These are phyloP conservation scores for Scaptomyza tumidula DNA, from an alignment of 2,888 invertebrate genomes.

Conservation along the genomic window DNA sequence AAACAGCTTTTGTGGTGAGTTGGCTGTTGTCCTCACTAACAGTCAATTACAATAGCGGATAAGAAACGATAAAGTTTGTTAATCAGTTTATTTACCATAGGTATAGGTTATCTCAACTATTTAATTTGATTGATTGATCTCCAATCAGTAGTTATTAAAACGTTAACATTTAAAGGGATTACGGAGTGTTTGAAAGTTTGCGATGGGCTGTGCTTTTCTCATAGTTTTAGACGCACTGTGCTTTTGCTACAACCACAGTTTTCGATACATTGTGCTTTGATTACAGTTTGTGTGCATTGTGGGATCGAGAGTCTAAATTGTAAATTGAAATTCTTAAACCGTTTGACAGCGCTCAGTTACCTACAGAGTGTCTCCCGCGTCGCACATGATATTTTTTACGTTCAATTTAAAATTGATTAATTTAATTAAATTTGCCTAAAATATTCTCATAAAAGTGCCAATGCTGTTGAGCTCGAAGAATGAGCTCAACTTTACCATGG, in stretches of 20 bases:
- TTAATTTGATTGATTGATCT: no score
- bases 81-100: no score
- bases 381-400: conserved; percentile 35
- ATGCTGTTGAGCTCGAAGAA: conserved; percentile 32
- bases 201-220: neutral
- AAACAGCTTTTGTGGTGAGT: conserved; percentile 21
- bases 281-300: conserved; percentile 8
- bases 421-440: conserved; percentile 25
- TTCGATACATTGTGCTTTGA: conserved; percentile 4
- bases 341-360: conserved; percentile 36
- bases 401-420: conserved; percentile 13
- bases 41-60: neutral
- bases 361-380: conserved; percentile 26
- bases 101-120: no score
- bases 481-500: conserved; percentile 33
- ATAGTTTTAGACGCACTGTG: conserved; percentile 6
- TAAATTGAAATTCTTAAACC: conserved; percentile 8
- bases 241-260: conserved; percentile 4
- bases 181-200: conserved; percentile 2
- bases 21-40: conserved; percentile 40
- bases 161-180: neutral
- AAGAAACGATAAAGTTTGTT: neutral
- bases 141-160: no score
- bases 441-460: conserved; percentile 28
- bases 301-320: conserved; percentile 2